These are phyloP conservation scores for Trichopria drosophilae DNA, from an alignment of 2,888 invertebrate genomes.

Conservation along the genomic window DNA sequence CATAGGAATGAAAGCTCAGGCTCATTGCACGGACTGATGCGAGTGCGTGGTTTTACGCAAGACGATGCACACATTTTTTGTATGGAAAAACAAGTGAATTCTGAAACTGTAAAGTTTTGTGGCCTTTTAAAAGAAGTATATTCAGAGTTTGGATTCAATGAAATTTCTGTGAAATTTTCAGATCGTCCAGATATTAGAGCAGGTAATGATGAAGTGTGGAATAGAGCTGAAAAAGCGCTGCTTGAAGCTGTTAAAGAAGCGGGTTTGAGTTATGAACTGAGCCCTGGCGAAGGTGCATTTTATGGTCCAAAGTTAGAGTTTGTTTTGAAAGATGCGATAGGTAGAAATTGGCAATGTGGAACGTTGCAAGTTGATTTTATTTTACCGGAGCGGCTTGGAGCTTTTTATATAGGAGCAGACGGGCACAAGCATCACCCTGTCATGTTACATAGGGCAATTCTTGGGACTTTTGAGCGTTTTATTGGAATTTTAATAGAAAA, in stretches of 20 bases:
- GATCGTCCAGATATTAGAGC: constrained; percentile 16
- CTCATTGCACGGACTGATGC: constrained; percentile 19
- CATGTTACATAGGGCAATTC: constrained; percentile 25
- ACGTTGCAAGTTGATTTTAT: constrained; percentile 24
- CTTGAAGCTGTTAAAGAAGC: constrained; percentile 10
- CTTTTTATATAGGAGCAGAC: constrained; percentile 14
- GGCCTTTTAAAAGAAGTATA: constrained; percentile 21
- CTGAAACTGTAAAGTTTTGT: constrained; percentile 16
- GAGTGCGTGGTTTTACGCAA: constrained; percentile 25
- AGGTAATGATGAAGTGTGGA: constrained; percentile 20
- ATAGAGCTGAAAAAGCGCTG: constrained; percentile 22
- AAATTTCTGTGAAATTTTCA: constrained; percentile 18
- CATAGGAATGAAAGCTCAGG: constrained; percentile 25
- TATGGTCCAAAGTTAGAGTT: constrained; percentile 26
- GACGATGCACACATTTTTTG: constrained; percentile 28
- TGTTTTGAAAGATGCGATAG: constrained; percentile 16
- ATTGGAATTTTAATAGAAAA: constrained; percentile 21
- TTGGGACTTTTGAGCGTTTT: constrained; percentile 24
- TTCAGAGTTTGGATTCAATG: constrained; percentile 18
- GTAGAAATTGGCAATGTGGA: constrained; percentile 20
- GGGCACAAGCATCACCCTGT: constrained; percentile 19
- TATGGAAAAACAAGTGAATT: constrained; percentile 18
- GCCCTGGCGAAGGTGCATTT: constrained; percentile 22
- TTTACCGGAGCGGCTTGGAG: constrained; percentile 20
- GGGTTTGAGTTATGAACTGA: constrained; percentile 13